Evolutionary conservation across 92 coral and sea anemone genomes (phyloP).

Genomic region (Phenganax subtilis): DNA sequence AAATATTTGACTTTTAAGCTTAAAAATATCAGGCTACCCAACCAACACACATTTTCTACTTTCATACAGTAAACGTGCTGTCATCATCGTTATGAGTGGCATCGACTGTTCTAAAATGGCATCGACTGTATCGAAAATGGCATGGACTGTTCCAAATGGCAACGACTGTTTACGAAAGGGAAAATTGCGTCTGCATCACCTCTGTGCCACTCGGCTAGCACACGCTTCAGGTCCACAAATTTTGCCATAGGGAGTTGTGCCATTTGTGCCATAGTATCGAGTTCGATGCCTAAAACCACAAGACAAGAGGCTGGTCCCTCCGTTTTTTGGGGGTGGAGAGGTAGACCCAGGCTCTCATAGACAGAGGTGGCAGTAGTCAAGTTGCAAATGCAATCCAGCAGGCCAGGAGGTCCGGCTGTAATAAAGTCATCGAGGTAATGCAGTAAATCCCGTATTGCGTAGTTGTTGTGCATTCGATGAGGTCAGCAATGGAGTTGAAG

Average conservation of each 20-base stretch:
- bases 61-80: too few relatives aligned
- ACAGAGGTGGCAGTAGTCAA: not conserved
- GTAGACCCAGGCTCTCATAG: not conserved
- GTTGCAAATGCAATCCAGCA: not conserved
- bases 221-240: not conserved
- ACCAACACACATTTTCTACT: too few relatives aligned
- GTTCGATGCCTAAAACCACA: not conserved
- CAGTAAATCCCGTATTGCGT: conserved; percentile 6
- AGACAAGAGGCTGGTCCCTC: not conserved
- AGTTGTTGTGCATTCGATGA: not conserved
- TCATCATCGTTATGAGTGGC: too few relatives aligned
- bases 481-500: not conserved
- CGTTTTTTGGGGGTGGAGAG: not conserved
- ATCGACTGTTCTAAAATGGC: too few relatives aligned
- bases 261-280: not conserved
- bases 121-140: too few relatives aligned
- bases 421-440: conserved; percentile 50
- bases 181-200: not conserved
- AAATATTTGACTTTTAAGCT: too few relatives aligned
- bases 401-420: conserved; percentile 44
- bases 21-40: too few relatives aligned
- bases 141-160: too few relatives aligned
- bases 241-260: not conserved
- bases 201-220: not conserved
- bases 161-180: too few relatives aligned